Percentiles rank a stretch among this genome's conserved stretches.
Evolutionary conservation across 2,797 vertebrate genomes (phyloP).

Genomic region (Danio kyathit): DNA sequence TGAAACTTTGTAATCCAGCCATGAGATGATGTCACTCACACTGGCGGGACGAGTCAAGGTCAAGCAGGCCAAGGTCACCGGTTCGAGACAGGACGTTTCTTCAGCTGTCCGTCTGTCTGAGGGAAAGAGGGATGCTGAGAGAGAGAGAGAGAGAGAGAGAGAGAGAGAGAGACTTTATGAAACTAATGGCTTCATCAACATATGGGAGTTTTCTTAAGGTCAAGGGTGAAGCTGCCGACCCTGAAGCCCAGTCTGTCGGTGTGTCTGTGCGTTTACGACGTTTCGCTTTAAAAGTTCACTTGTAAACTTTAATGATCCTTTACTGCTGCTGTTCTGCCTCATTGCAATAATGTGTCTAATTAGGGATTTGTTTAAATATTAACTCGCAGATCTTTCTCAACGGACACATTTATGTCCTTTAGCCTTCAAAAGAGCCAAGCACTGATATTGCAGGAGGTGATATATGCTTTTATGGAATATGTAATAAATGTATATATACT

Average conservation of each 20-base stretch:
- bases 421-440: background rate
- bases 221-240: constrained; percentile 54
- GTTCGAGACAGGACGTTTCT: constrained; percentile 27
- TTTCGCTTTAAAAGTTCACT: constrained; percentile 59
- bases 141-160: background rate
- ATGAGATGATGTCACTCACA: constrained; percentile 48
- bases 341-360: constrained; percentile 61
- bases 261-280: constrained; percentile 58
- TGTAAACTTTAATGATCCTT: constrained; percentile 63
- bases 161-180: background rate
- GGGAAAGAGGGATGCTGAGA: background rate
- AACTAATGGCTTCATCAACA: constrained; percentile 51
- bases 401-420: constrained; percentile 22
- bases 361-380: constrained; percentile 58
- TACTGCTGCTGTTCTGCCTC: constrained; percentile 58
- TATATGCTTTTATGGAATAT: background rate
- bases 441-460: background rate
- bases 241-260: constrained; percentile 37
- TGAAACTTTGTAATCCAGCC: constrained; percentile 40
- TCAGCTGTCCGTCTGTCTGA: constrained; percentile 27
- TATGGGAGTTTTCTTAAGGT: constrained; percentile 36
- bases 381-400: constrained; percentile 32
- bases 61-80: constrained; percentile 42
- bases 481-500: background rate
- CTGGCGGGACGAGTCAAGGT: constrained; percentile 41